Percentiles rank a stretch among this genome's conserved stretches.
Conservation (phyloP, 2,113 vertebrate genomes). For the Pachycephala philippinensis region DNA sequence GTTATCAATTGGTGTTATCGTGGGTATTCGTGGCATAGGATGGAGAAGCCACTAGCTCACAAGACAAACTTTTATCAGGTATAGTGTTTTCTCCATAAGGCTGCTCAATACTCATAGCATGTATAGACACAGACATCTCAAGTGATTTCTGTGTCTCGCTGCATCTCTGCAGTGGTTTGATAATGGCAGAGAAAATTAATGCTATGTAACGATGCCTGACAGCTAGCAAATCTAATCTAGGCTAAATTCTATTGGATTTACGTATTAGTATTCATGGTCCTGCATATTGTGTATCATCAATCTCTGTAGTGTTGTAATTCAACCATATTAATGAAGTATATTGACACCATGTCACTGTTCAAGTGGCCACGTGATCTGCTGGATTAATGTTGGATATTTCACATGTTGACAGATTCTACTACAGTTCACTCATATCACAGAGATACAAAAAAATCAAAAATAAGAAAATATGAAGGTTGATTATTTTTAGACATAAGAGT, state of each 20-base stretch:
- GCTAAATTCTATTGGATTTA: constrained; percentile 20
- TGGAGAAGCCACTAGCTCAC: background rate
- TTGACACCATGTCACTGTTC: constrained; percentile 20
- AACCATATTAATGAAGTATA: constrained; percentile 14
- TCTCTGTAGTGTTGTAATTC: constrained; percentile 28
- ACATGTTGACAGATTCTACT: background rate
- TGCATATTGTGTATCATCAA: background rate
- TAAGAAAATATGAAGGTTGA: background rate
- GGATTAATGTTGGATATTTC: background rate
- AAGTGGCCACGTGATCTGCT: background rate
- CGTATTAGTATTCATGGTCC: constrained; percentile 19
- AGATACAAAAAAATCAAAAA: background rate
- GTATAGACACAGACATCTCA: background rate
- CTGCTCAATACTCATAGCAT: background rate
- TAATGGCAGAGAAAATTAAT: background rate
- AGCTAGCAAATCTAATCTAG: constrained; percentile 38
- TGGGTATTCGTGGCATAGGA: background rate
- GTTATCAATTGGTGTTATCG: background rate
- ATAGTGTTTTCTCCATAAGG: background rate
- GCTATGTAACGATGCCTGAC: background rate
- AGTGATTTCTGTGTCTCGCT: background rate
- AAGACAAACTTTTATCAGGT: background rate
- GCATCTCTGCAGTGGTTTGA: background rate
- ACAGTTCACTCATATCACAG: background rate
- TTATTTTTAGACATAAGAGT: background rate